These are phyloP conservation scores for Clivina fossor DNA, from an alignment of 2,888 invertebrate species.

Conservation along the genomic window DNA sequence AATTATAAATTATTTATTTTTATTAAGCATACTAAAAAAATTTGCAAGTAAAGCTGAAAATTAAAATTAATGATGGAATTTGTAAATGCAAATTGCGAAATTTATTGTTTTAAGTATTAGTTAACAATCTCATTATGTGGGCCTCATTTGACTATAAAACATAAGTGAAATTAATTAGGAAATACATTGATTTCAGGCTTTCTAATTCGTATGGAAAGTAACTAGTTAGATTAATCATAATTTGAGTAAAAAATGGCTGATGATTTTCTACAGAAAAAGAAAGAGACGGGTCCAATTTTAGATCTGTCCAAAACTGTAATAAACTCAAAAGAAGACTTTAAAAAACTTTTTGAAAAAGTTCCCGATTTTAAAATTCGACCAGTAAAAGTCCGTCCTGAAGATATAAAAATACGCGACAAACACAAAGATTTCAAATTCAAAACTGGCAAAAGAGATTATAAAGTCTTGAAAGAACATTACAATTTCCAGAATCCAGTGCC, in stretches of 20 bases:
- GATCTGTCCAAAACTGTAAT: conserved; percentile 81
- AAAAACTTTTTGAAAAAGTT: conserved; percentile 79
- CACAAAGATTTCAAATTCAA: conserved; percentile 71
- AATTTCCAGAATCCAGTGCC: conserved; percentile 79
- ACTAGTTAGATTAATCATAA: conserved; percentile 13
- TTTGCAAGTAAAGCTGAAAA: too few species aligned
- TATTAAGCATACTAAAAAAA: neutral
- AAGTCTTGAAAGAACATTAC: conserved; percentile 64
- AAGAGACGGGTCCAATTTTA: conserved; percentile 79
- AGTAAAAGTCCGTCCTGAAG: conserved; percentile 79
- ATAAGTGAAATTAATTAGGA: conserved; percentile 9
- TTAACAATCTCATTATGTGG: conserved; percentile 5
- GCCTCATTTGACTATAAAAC: conserved; percentile 20
- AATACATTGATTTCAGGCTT: conserved; percentile 19
- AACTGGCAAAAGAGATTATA: conserved; percentile 71
- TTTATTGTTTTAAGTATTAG: too few species aligned
- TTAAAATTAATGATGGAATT: too few species aligned
- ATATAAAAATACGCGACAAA: conserved; percentile 73
- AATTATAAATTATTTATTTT: too few species aligned
- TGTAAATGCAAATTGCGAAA: too few species aligned
- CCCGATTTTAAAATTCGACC: conserved; percentile 88
- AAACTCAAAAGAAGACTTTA: conserved; percentile 79
- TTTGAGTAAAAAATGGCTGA: conserved; percentile 60
- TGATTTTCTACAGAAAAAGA: conserved; percentile 82
- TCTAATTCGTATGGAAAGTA: conserved; percentile 4